A percentile compares a stretch with the other conserved stretches of the same genome.
Evolutionary conservation across 92 coral and sea anemone species (phyloP).

Genomic region (Umimayanthus kanabou): DNA sequence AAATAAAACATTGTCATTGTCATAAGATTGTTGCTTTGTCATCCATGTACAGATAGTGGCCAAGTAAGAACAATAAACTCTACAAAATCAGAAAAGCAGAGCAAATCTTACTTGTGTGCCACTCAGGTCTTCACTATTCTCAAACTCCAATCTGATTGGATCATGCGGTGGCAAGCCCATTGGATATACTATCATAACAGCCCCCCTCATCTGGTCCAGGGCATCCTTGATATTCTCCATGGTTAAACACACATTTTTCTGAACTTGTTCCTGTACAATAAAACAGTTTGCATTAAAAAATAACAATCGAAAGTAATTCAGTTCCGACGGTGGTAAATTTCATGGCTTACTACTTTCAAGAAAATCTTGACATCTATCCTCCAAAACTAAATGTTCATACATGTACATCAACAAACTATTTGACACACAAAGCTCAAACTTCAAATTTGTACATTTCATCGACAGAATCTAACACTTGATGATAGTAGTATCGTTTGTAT

Average conservation of each 20-base stretch:
- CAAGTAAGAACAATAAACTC: neutral
- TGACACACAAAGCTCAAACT: too few relatives aligned
- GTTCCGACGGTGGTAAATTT: too few relatives aligned
- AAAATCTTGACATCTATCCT: too few relatives aligned
- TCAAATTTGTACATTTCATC: too few relatives aligned
- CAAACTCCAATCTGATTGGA: constrained; percentile 83
- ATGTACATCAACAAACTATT: too few relatives aligned
- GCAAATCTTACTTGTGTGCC: constrained; percentile 85
- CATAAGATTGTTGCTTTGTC: too few relatives aligned
- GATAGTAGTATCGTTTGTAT: too few relatives aligned
- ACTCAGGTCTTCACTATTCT: constrained; percentile 85
- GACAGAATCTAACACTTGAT: too few relatives aligned
- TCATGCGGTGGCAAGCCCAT: constrained; percentile 99
- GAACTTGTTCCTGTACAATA: constrained; percentile 74
- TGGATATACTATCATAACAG: constrained; percentile 97
- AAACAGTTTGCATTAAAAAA: neutral
- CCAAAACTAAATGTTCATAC: too few relatives aligned
- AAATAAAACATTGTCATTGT: too few relatives aligned
- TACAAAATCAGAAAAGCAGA: neutral
- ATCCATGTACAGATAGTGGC: neutral
- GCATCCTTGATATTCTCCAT: constrained; percentile 79
- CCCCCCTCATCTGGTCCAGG: constrained; percentile 93
- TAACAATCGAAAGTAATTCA: too few relatives aligned
- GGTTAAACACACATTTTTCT: constrained; percentile 73
- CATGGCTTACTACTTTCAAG: too few relatives aligned